Conservation (phyloP, 2,797 vertebrate genomes). For the Thaleichthys pacificus region DNA sequence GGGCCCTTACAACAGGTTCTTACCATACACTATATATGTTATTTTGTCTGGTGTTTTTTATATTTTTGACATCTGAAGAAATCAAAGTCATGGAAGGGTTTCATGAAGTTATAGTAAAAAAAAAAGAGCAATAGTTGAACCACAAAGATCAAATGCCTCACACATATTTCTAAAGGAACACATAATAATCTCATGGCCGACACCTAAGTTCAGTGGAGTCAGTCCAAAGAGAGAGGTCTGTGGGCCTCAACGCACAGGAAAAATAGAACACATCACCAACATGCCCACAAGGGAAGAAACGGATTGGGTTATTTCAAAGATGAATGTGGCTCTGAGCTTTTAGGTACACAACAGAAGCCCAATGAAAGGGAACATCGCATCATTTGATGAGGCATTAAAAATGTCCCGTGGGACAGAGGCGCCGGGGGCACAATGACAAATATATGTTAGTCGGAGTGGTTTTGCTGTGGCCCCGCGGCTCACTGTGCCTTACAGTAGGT, state of each 20-base stretch:
- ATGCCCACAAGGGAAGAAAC: slow-evolving; percentile 65
- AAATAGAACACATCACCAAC: slow-evolving; percentile 71
- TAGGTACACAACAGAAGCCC: slow-evolving; percentile 80
- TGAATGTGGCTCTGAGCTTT: slow-evolving; percentile 77
- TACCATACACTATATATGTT: too few species aligned
- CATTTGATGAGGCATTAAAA: slow-evolving; percentile 80
- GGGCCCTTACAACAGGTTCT: too few species aligned
- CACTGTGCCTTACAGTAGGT: slow-evolving; percentile 66
- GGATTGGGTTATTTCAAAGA: slow-evolving; percentile 79
- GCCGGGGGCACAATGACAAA: slow-evolving; percentile 77
- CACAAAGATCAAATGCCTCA: too few species aligned
- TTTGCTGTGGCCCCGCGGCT: slow-evolving; percentile 68
- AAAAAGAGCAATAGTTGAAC: too few species aligned
- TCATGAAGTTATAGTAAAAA: too few species aligned
- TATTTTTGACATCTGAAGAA: too few species aligned
- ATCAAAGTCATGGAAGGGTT: too few species aligned
- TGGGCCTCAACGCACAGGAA: slow-evolving; percentile 20
- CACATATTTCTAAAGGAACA: too few species aligned
- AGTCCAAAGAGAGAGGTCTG: neutral
- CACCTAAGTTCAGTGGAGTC: slow-evolving; percentile 39
- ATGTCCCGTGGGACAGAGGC: slow-evolving; percentile 68
- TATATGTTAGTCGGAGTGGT: slow-evolving; percentile 73
- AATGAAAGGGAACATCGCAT: slow-evolving; percentile 77
- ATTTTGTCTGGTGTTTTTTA: too few species aligned
- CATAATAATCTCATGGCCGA: neutral